Base-by-base conservation (phyloP, 1,140 invertebrate species). In the Orius insidiosus region DNA sequence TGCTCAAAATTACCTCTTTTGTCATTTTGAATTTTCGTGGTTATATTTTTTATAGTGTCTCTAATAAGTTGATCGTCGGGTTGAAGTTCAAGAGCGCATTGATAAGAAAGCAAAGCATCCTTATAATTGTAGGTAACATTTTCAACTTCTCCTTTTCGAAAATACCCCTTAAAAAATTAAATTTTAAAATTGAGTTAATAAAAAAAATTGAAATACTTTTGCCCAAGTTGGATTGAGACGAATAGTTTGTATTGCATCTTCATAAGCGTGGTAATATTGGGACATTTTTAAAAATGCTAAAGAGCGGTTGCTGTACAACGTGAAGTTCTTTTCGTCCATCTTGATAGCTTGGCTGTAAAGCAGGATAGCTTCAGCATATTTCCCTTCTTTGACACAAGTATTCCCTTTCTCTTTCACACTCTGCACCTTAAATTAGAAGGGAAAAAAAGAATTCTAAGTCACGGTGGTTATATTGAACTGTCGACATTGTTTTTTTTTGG, bases 291-390 rank as follows among this genome's bases (percentile, higher is more conserved):
- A 62, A 62, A 85, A 85, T 14, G 79, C 79, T 54, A 75, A 70
- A 3, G 82, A 86, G 57, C 84, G 65, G 59, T 86, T 86, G 56
- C 81, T 84, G 58, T 81, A 80, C 3, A 85, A 59, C 5, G 74
- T 66, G 60, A 71, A 74, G 63, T 84, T 83, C 39, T 66, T 67
- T 18, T 73, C 70, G 54, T 85, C 78, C 46, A 76, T 58, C 65
- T 83, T 81, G 55, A 86, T 75, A 1, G 80, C 83, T 57, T 82
- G 72, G 9, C 78, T 80, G 57, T 85, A 86, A 63, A 84, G 77
- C 42, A 85, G 61, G 46, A 83, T 69, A 13, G 84, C 82, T 63
- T 85, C 81, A 52, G 72, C 71, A 59, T 68, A 78, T 54, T 82
- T 81, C 46, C 70, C 68, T 54, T 76, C 67, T 60, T 76, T 77